Percentiles rank a stretch among this genome's conserved stretches.
Evolutionary conservation across 2,113 vertebrate species (phyloP).

Genomic region (Paramormyrops kingsleyae): DNA sequence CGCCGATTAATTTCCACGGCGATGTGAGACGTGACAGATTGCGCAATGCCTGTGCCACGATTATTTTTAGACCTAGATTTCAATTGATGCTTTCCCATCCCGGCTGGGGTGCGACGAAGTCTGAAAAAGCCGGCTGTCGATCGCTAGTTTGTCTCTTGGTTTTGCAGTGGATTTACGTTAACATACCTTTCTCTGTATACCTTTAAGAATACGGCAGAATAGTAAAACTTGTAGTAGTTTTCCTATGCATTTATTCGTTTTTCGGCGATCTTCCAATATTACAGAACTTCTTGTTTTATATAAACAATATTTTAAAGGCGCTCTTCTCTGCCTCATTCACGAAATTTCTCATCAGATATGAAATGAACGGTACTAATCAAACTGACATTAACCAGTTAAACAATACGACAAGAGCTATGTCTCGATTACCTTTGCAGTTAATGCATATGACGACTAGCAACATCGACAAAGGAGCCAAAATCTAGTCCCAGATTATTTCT

Average conservation of each 20-base stretch:
- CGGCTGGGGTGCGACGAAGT: not conserved
- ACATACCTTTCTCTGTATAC: not conserved
- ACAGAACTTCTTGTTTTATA: not conserved
- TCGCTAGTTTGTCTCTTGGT: not conserved
- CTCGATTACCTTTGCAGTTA: not conserved
- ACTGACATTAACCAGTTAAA: not conserved
- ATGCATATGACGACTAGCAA: not conserved
- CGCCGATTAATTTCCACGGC: not conserved
- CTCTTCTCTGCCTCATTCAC: not conserved
- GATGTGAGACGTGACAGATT: constrained; percentile 3
- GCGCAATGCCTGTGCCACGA: not conserved
- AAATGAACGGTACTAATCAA: not conserved
- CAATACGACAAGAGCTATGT: not conserved
- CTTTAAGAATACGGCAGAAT: not conserved
- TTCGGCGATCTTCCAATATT: not conserved
- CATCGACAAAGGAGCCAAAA: not conserved
- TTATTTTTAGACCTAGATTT: not conserved
- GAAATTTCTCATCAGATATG: not conserved
- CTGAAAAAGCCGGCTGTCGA: not conserved
- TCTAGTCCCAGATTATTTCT: not conserved
- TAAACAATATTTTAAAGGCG: not conserved
- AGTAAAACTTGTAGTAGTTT: not conserved
- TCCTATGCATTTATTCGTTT: not conserved
- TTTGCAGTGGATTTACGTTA: not conserved
- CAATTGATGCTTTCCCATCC: not conserved